phyloP scores from a whole-genome alignment of 2,113 vertebrate genomes.

The Colaptes auratus region DNA sequence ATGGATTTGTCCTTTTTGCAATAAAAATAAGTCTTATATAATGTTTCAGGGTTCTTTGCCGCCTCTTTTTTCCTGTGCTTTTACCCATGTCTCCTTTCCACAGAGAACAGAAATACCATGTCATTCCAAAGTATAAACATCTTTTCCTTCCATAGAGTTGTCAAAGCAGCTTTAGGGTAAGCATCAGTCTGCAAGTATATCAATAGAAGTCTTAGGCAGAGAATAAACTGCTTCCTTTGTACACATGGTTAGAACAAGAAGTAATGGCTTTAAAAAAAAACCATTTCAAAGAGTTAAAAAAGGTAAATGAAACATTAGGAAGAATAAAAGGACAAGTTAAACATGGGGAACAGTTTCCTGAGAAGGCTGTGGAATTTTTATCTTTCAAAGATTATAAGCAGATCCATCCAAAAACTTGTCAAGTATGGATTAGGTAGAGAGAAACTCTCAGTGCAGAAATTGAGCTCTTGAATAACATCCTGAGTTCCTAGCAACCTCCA shows the following conservation, averaged over 20 bases:
- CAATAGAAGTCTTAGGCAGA: background rate
- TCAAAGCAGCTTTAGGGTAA: background rate
- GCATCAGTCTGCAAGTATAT: background rate
- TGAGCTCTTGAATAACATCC: background rate
- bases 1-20: background rate
- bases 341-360: background rate
- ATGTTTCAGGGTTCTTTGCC: background rate
- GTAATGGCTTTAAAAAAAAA: background rate
- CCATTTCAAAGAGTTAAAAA: background rate
- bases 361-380: background rate
- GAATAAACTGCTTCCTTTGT: background rate
- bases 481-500: background rate
- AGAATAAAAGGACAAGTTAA: background rate
- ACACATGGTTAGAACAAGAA: background rate
- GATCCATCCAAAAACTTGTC: background rate
- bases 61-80: background rate
- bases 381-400: background rate
- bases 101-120: background rate
- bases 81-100: background rate
- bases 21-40: background rate
- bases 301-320: background rate
- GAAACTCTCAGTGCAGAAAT: background rate
- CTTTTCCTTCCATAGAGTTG: background rate
- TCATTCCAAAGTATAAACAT: background rate
- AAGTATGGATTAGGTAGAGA: background rate